Evolutionary conservation across 2,113 vertebrate species (phyloP), one percentile per base, ranked within the genome.

Genomic region (Haliaeetus leucogaster): DNA sequence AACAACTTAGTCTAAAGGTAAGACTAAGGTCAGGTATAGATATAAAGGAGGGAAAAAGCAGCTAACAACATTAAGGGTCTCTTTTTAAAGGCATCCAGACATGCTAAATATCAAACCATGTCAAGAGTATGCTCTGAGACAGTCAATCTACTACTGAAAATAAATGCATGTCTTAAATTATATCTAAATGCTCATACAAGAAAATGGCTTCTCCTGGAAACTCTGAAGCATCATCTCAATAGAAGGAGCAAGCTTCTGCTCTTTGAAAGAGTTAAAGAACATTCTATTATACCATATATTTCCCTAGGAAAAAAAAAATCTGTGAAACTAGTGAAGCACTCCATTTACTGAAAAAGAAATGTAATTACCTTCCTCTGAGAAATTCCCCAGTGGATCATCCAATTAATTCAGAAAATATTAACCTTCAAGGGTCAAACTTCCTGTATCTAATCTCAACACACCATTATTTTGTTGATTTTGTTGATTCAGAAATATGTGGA

Each of bases 361-460:
- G 13, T 48, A 86, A 83, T 89, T 89, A 80, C 74, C 81, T 83
- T 80, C 71, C 62, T 87, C 77, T 30, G 48, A 92, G 21, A 50
- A 82, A 86, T 81, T 83, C 72, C 47, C 76, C 16, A 11, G 58
- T 48, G 38, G 32, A 72, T 61, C 58, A 55, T 63, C 40, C 67
- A 83, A 89, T 95, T 93, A 89, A 91, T 80, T 86, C 7, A 87
- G 81, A 95, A 91, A 93, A 93, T 76, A 89, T 81, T 93, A 94
- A 86, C 71, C 71, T 86, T 80, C 53, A 82, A 72, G 61, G 81
- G 53, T 86, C 92, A 95, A 71, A 9, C 23, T 76, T 78, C 58
- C 38, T 59, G 42, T 71, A 67, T 63, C 71, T 91, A 66, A 94
- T 82, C 66, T 61, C 67, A 72, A n/a, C n/a, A 80, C n/a, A 72